Evolutionary conservation across 1,140 invertebrate genomes (phyloP), one percentile per base, ranked within the genome.

Genomic region (Hypsibius dujardini): DNA sequence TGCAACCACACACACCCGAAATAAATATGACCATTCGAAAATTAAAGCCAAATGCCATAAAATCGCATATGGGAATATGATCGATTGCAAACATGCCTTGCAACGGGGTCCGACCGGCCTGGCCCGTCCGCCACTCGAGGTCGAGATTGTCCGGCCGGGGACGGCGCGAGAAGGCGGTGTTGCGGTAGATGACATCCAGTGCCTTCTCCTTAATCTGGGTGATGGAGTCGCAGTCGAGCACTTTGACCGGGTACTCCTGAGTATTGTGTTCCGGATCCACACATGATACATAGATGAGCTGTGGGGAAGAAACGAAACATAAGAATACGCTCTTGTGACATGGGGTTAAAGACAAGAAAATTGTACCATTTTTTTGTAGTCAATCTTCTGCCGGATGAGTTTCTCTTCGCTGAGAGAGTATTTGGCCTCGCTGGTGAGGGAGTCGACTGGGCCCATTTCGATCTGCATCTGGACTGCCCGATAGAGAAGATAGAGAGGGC

Each of bases 121-220:
- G 87, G 50, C 90, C 90, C 70, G 90, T 93, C 77, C 90, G 85
- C 90, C 92, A 93, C 83, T 95, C 92, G 74, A 99, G 85, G 84
- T 98, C 95, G 73, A 98, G 84, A 80, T 98, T 94, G 77, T 93
- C 90, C 77, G 92, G 91, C 76, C 88, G 86, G 45, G 95, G 95
- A 77, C 95, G 85, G 80, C 94, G 90, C 76, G 92, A 95, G 79
- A 92, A 95, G 59, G 92, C 90, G 75, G 90, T 94, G 73, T 92
- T 92, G 77, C 90, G 87, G 81, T 96, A 98, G 78, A 98, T 93
- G 69, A 92, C 91, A 81, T 98, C 95, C 75, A 99, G 84, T 75
- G 92, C 90, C 82, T 98, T 98, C 81, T 98, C 95, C 81, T 98
- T 98, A 2, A 96, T 93, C 85, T 98, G 95, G 75, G 90, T 92